Base-by-base conservation (phyloP, 2,888 invertebrate genomes). In the Zaprionus lineosus region DNA sequence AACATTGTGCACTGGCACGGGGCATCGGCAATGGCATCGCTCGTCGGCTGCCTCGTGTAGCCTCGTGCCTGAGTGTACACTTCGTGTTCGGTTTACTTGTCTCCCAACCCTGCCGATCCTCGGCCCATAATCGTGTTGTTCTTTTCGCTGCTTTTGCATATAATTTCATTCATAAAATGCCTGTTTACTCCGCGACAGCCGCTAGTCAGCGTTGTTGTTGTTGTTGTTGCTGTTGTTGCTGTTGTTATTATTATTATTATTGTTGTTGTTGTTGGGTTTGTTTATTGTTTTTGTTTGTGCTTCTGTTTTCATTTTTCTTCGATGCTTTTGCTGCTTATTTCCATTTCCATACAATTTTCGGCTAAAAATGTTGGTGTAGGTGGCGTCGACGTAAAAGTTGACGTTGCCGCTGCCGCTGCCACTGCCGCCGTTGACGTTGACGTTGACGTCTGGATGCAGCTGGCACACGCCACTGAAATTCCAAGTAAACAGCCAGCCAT, bases 141-240 rank as follows among this genome's bases (percentile, higher is more conserved):
- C 40, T 37, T 36, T 31, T 31, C 47, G 39, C 37, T 51, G 46
- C 50, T 69, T 70, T 82, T 52, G 62, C 69, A 57, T 78, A 74
- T 82, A 76, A 82, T 76, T 84, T 84, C 78, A 78, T 78, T 78
- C 78, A 78, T 78, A 79, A 78, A 74, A 74, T 62, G 58, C 43
- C 62, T 60, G 66, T 60, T 56, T 63, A 44, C 57, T 41, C 37
- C 21, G 33, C 48, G 12, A 9, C 40, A 24, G 6, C 24, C 24
- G 24, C 24, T 24, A n/a, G n/a, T n/a, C n/a, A n/a, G n/a, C 24
- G 28, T 46, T 24, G 62, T 24, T 31, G 19, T 21, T 34, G 26
- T 16, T 11, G 37, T 21, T 46, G 37, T 12, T 18, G 16, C n/a
- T 34, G 28, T 4, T 5, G 34, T n/a, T 41, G 65, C 39, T 43